Base-by-base conservation (phyloP, 1,140 invertebrate genomes). In the Pseudoatta argentina region DNA sequence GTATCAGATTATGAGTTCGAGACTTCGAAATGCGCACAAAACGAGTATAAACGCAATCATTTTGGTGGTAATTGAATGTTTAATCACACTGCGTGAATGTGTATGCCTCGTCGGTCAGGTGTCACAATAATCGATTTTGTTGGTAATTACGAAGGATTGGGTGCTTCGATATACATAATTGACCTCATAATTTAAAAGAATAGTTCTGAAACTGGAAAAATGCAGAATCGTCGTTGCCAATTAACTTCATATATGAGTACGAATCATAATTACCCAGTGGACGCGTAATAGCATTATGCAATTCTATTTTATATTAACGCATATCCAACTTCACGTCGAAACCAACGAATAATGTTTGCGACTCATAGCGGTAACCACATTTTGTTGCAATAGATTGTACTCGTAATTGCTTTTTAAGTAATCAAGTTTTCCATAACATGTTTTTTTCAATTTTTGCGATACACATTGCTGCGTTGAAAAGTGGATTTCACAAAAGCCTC, bases 11-110 rank as follows among this genome's bases (percentile, higher is more conserved):
- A 83, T 30, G 79, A 72, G 44, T 83, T 66, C 16, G 51, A 71
- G 79, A 64, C 53, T 87, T 73, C 51, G 48, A 51, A 66, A 39
- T 67, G 69, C 51, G 24, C 27, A 55, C 53, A 75, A 83, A 83
- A 83, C 79, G 34, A 59, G 69, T 53, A 76, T 77, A 77, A 66
- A 44, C 57, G 76, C 57, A 27, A 72, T 55, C 69, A 59, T 73
- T 66, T 63, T 27, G 57, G 18, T 63, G 66, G 30, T 78, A 71
- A 86, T 86, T 71, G 67, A 85, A 85, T 53, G 69, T 87, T 90
- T 90, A 87, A 89, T 90, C 86, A 69, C 61, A 12, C 24, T 59
- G 77, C n/a, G 21, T 48, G 69, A 81, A 77, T 57, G 73, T 39
- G 44, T 27, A 34, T 24, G 44, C 18, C 16, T 34, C 66, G 8